phyloP scores from a whole-genome alignment of 2,113 vertebrate species.

The Uropsilus gracilis region DNA sequence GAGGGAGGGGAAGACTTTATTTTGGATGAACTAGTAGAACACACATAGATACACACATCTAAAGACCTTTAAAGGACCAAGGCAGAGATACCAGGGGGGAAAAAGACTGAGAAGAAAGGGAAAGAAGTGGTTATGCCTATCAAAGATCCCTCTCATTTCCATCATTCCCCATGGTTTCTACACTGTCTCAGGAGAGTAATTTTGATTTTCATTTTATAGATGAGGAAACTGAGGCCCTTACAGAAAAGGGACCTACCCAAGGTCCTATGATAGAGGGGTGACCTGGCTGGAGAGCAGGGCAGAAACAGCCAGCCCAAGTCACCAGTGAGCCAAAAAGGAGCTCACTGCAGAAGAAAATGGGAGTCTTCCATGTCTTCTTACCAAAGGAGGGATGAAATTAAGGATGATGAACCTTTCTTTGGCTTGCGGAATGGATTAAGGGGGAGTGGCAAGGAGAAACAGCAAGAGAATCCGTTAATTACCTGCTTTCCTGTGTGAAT shows the following conservation, averaged over 20 bases:
- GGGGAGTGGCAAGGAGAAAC: background rate
- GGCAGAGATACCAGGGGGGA: background rate
- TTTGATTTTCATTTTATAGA: background rate
- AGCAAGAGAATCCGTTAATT: background rate
- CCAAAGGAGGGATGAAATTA: background rate
- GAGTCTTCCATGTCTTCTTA: background rate
- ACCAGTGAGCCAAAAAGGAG: background rate
- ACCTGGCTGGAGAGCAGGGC: background rate
- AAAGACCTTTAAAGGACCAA: background rate
- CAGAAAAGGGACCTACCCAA: too few species aligned
- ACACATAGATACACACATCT: rapidly evolving
- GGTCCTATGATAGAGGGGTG: too few species aligned
- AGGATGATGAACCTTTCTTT: background rate
- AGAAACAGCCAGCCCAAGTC: background rate
- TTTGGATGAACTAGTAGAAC: background rate
- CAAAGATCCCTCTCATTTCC: background rate
- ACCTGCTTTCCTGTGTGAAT: too few species aligned
- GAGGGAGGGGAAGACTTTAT: background rate
- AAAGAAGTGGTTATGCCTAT: background rate
- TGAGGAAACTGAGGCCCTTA: background rate
- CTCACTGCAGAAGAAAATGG: background rate
- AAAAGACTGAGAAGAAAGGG: background rate
- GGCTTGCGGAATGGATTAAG: background rate
- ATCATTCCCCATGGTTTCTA: rapidly evolving
- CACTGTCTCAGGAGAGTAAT: background rate